Evolutionary conservation across 1,140 invertebrate species (phyloP), one percentile per base, ranked within the genome.

Genomic region (Vollenhovia emeryi): DNA sequence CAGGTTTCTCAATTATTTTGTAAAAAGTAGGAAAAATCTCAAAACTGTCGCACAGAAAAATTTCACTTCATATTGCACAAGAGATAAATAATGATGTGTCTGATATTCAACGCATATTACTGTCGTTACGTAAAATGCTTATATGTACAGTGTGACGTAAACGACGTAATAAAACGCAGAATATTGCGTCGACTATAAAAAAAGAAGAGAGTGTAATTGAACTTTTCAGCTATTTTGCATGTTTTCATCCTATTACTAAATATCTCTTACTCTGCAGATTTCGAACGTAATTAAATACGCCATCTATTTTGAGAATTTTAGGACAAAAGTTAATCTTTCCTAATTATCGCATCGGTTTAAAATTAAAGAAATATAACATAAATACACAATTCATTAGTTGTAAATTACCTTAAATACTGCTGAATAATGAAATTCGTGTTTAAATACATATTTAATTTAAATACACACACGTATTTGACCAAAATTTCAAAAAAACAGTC

Each of bases 81-180:
- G 57, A n/a, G n/a, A 73, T 55, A 73, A 73, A 73, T 55, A 73
- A 73, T 40, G n/a, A 40, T 73, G 9, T 33, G 50, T 40, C 69
- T 9, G 33, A 73, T 6, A 36, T 55, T 55, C n/a, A 73, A 21
- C 50, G 45, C 5, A 40, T 18, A 73, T 73, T 55, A 13, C 30
- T 21, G n/a, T 21, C 11, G n/a, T 68, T 43, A 73, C n/a, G 5
- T 52, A 55, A 73, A 73, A 36, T 66, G 6, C 21, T 40, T 27
- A 24, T 24, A 36, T 45, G 13, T 24, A 24, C 21, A 8, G 21
- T 24, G 36, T 45, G 33, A 66, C 33, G 27, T 64, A 36, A 62
- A 64, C 11, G 9, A 21, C 62, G 21, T 45, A 66, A 36, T 66
- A 66, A 43, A 66, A 66, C 13, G 11, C 36, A 24, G 21, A 24